These are phyloP conservation scores for Aphodius sticticus DNA, from an alignment of 2,888 invertebrate species.

Conservation along the genomic window DNA sequence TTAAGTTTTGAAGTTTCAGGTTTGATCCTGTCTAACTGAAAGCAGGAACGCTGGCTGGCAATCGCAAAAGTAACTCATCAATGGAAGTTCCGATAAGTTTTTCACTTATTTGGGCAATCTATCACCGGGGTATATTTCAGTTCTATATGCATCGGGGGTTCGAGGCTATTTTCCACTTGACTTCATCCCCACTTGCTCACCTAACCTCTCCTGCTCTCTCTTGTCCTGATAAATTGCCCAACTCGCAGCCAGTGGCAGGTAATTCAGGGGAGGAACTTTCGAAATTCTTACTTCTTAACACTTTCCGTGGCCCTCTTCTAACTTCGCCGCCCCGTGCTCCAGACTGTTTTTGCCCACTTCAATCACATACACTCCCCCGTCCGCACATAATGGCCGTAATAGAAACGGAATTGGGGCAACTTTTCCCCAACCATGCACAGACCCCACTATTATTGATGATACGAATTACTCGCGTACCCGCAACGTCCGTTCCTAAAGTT, in stretches of 20 bases:
- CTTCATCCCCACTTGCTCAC: constrained; percentile 52
- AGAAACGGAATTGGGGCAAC: constrained; percentile 53
- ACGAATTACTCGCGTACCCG: not conserved
- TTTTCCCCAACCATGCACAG: constrained; percentile 8
- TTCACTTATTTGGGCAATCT: constrained; percentile 37
- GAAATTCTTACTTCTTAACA: constrained; percentile 59
- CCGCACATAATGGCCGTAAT: constrained; percentile 56
- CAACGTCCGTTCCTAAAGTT: not conserved
- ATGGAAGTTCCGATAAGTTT: constrained; percentile 25
- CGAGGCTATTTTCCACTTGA: constrained; percentile 56
- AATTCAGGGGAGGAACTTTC: constrained; percentile 60
- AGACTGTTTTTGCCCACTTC: constrained; percentile 53
- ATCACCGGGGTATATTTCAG: constrained; percentile 36
- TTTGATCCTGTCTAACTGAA: not conserved
- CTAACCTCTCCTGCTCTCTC: constrained; percentile 29
- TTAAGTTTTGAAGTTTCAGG: not conserved
- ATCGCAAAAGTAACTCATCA: not conserved
- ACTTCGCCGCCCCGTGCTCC: constrained; percentile 36
- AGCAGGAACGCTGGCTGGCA: not conserved
- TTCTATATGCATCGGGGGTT: constrained; percentile 51
- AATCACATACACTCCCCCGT: constrained; percentile 48
- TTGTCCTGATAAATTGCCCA: constrained; percentile 68
- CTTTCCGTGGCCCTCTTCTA: constrained; percentile 44
- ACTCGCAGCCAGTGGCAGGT: constrained; percentile 70
- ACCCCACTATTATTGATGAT: not conserved